phyloP scores from a whole-genome alignment of 2,113 vertebrate genomes.

The Himantopus leucocephalus region DNA sequence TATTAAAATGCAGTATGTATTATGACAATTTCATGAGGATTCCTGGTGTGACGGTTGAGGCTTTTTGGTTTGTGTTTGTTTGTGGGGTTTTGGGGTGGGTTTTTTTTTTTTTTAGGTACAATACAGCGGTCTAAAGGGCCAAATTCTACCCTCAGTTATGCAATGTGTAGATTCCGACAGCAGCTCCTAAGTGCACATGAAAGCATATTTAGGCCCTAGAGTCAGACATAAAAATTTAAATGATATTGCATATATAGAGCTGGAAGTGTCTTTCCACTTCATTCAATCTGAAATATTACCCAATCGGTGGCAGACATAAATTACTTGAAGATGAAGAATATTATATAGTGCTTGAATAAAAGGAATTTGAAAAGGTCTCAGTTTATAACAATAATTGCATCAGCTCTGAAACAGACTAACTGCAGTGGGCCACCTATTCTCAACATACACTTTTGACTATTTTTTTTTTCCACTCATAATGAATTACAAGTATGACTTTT shows the following conservation, averaged over 20 bases:
- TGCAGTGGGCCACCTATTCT: neutral
- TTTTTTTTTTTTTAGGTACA: neutral
- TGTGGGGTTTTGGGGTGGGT: neutral
- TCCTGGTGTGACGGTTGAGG: neutral
- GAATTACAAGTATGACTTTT: neutral
- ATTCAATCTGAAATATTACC: constrained; percentile 13
- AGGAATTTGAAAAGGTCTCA: neutral
- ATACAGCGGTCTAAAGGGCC: neutral
- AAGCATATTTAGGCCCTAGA: neutral
- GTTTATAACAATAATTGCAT: neutral
- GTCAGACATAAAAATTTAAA: constrained; percentile 1
- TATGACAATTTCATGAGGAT: neutral
- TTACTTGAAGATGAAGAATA: neutral
- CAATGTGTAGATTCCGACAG: neutral
- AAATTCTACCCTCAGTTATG: neutral
- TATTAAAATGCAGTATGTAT: neutral
- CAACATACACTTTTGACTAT: neutral
- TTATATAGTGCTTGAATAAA: neutral
- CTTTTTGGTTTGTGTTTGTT: neutral
- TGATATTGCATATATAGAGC: neutral
- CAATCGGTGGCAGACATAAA: neutral
- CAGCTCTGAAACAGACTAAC: neutral
- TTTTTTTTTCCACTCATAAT: neutral
- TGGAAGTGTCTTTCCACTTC: neutral
- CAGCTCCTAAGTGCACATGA: neutral